Evolutionary conservation across 2,888 invertebrate species (phyloP), one percentile per base, ranked within the genome.

Genomic region (Nymphalis c-album): DNA sequence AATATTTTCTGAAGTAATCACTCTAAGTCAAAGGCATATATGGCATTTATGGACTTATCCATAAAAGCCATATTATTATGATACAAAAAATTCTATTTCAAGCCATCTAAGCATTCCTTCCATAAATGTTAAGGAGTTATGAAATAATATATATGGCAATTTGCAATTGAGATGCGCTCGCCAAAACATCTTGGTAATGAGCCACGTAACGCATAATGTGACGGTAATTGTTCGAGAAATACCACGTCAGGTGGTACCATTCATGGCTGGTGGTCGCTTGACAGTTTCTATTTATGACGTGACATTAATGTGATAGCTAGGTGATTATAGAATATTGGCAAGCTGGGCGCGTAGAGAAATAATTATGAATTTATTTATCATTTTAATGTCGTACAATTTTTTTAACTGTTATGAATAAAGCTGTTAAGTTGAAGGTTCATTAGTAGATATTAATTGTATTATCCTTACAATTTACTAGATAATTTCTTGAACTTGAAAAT

Each of bases 171-270:
- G 47, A 60, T 57, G 7, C 22, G 55, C 22, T 13, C 47, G 20
- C 53, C 60, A 60, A 64, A 64, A 47, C 53, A 20, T 61, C 31
- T 60, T 60, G 55, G 45, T 60, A 48, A 66, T 8, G 57, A 2
- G 7, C 16, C 10, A 10, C 18, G n/a, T 55, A 62, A 60, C 51
- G 18, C 26, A 57, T 82, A 83, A 84, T 81, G 77, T 81, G 86
- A 84, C 85, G 79, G 69, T 83, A 84, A 85, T 84, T 80, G 79
- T 75, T 59, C 64, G 71, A 64, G 69, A 83, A 83, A 82, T 81
- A 80, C 78, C 80, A 80, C 40, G 60, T 62, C 53, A 48, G 58
- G 51, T 61, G 64, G 18, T 57, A 18, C 13, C 59, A 13, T 65
- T 62, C 40, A 45, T 51, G 61, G 46, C 59, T 62, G 59, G 59